Conservation (phyloP, 2,888 invertebrate genomes). For the Branchellion lobata region DNA sequence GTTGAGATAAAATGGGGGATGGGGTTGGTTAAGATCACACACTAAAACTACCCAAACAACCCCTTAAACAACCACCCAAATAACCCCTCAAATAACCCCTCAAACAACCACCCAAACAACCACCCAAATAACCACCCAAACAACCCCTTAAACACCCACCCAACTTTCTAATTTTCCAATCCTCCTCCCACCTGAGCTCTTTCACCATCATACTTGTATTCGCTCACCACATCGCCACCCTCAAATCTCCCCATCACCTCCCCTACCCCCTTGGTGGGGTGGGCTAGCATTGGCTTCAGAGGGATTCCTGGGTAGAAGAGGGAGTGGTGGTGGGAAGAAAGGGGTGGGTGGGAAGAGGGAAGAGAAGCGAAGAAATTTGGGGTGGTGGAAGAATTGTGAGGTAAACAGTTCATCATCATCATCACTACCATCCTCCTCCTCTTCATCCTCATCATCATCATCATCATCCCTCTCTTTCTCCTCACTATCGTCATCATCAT, state of each 20-base stretch:
- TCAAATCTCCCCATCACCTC: constrained; percentile 85
- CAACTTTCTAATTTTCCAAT: no score
- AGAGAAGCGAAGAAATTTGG: neutral
- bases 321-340: neutral
- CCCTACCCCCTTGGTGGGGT: constrained; percentile 89
- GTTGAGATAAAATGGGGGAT: neutral
- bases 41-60: neutral
- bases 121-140: no score
- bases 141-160: no score
- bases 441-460: no score
- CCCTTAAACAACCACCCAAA: no score
- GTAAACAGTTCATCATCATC: neutral
- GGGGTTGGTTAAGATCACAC: neutral
- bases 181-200: constrained; percentile 91
- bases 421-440: no score
- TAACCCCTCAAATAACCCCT: no score
- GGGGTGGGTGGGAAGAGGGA: no score
- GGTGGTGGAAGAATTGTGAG: neutral
- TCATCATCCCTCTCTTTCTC: no score
- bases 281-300: constrained; percentile 96
- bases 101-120: no score
- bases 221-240: constrained; percentile 82
- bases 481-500: no score
- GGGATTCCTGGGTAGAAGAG: constrained; percentile 69
- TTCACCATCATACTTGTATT: constrained; percentile 99